These are phyloP conservation scores for Nyctereutes procyonoides DNA, from an alignment of 2,113 vertebrate species.

Conservation along the genomic window DNA sequence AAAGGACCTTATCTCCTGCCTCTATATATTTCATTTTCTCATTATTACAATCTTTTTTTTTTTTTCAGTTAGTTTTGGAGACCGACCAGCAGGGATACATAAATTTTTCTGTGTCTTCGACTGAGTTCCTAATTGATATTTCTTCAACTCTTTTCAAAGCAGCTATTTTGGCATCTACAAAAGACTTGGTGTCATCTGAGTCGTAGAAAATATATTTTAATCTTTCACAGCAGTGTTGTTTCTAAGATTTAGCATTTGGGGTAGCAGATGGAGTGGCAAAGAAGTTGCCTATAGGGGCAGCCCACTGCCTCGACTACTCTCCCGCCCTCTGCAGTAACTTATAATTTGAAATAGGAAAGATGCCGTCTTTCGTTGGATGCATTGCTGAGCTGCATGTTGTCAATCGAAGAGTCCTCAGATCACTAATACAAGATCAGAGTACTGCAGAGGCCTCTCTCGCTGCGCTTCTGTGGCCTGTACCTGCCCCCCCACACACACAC, in stretches of 20 bases:
- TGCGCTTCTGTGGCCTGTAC: neutral
- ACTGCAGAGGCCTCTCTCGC: neutral
- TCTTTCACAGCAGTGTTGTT: constrained; percentile 92
- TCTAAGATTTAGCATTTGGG: constrained; percentile 93
- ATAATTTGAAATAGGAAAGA: constrained; percentile 90
- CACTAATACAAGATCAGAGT: constrained; percentile 63
- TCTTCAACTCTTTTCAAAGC: constrained; percentile 93
- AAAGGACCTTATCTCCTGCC: constrained; percentile 81
- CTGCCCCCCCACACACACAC: neutral
- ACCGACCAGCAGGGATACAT: constrained; percentile 91
- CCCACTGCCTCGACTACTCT: constrained; percentile 91
- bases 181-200: constrained; percentile 93
- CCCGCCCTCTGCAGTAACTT: constrained; percentile 91
- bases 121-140: constrained; percentile 93
- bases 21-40: constrained; percentile 87
- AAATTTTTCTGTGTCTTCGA: constrained; percentile 91
- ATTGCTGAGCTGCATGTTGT: constrained; percentile 86
- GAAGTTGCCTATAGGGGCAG: constrained; percentile 92
- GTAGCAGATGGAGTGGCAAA: constrained; percentile 93
- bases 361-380: constrained; percentile 87
- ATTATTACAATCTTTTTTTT: constrained; percentile 90
- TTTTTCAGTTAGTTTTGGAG: constrained; percentile 90
- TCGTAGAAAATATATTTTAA: constrained; percentile 94
- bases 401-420: constrained; percentile 85
- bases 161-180: constrained; percentile 93